Percentiles rank a stretch among this genome's conserved stretches.
phyloP scores from a whole-genome alignment of 2,888 invertebrate genomes.

The Hermodice carunculata region DNA sequence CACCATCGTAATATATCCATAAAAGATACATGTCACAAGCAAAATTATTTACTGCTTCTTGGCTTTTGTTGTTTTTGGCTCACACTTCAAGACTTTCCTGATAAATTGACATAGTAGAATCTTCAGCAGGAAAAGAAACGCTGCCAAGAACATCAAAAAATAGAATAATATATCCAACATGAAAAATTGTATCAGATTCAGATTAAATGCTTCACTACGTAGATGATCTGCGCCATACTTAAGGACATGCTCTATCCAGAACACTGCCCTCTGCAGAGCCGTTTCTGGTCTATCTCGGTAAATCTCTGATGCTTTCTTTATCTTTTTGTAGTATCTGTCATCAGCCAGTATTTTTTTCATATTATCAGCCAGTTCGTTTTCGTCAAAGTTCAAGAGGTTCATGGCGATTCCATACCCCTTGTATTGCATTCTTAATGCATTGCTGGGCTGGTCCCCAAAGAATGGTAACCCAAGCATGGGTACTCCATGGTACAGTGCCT shows the following conservation, averaged over 20 bases:
- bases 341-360: slow-evolving; percentile 36
- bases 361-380: slow-evolving; percentile 21
- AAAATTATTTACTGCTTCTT: too few relatives aligned
- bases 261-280: slow-evolving; percentile 44
- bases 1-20: too few relatives aligned
- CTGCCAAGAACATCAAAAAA: too few relatives aligned
- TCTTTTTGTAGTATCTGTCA: slow-evolving; percentile 27
- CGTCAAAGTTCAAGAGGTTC: background rate
- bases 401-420: slow-evolving; percentile 24
- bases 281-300: slow-evolving; percentile 26
- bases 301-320: slow-evolving; percentile 36
- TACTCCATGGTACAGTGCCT: slow-evolving; percentile 47
- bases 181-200: slow-evolving; percentile 46
- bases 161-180: slow-evolving; percentile 46
- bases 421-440: slow-evolving; percentile 31
- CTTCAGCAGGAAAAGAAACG: too few relatives aligned
- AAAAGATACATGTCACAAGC: too few relatives aligned
- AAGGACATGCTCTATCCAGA: slow-evolving; percentile 50
- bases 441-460: slow-evolving; percentile 41
- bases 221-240: slow-evolving; percentile 48
- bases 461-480: slow-evolving; percentile 48
- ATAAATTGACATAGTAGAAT: too few relatives aligned
- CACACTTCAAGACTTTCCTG: too few relatives aligned
- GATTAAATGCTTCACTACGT: slow-evolving; percentile 35
- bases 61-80: too few relatives aligned